Evolutionary conservation across 2,113 vertebrate genomes (phyloP), one percentile per base, ranked within the genome.

Genomic region (Lipophrys pholis): DNA sequence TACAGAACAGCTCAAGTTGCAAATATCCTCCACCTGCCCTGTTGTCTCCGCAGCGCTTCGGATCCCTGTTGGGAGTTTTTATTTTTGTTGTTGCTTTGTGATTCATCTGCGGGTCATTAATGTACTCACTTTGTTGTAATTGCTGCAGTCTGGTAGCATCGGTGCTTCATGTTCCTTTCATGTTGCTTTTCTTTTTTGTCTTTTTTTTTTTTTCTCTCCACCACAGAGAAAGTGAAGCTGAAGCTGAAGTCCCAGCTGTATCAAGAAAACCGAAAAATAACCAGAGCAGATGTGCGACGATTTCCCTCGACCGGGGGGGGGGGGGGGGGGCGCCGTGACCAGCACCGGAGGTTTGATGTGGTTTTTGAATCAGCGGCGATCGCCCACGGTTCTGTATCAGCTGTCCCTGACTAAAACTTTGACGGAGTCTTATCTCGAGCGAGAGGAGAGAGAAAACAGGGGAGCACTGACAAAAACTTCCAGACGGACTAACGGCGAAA

Each of bases 91-190:
- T 67, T 55, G 56, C 76, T 87, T 79, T 80, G 76, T 92, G 89
- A 92, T 82, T 93, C 92, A 92, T 87, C 81, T 87, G 82, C 83
- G 64, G 84, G 74, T 90, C 86, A 82, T 92, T 91, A 88, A 66
- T 79, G 63, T 50, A 48, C 55, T 88, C 55, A 69, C 76, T 89
- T 75, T 74, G 74, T 82, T 84, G 75, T 91, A 90, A 89, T 89
- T 86, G 84, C 84, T 73, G 76, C 87, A 85, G 81, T 89, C 88
- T 92, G 90, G 85, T 89, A 88, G 86, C 78, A 46, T 43, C 72
- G 45, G 54, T 42, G 80, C 86, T 90, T 82, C 64, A 73, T 87
- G 84, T 86, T 73, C 53, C 85, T 91, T 91, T 92, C 77, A 90
- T 92, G 90, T 88, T 87, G 78, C 73, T 30, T 30, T 30, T 30